Evolutionary conservation across 2,797 vertebrate genomes (phyloP).

Genomic region (Oreochromis mossambicus): DNA sequence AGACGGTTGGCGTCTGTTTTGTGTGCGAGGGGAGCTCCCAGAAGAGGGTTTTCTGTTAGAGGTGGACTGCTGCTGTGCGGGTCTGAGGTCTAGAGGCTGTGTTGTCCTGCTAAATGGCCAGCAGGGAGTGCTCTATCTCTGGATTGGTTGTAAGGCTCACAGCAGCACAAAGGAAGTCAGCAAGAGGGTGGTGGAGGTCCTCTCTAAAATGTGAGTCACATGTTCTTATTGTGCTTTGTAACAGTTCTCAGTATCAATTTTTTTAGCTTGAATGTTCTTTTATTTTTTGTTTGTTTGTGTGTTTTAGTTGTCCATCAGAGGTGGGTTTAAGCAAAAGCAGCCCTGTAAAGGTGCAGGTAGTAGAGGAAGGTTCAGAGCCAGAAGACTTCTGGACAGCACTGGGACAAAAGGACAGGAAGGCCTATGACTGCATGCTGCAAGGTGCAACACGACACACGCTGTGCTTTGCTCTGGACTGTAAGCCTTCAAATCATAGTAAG

Average conservation of each 20-base stretch:
- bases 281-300: neutral
- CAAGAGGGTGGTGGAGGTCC: constrained; percentile 63
- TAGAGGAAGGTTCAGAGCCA: constrained; percentile 79
- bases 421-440: constrained; percentile 84
- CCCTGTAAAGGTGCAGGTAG: constrained; percentile 54
- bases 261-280: neutral
- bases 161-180: constrained; percentile 65
- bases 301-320: constrained; percentile 70
- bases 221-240: neutral
- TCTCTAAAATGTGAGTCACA: constrained; percentile 66
- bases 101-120: constrained; percentile 70
- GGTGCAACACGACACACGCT: constrained; percentile 42
- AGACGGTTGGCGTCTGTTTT: constrained; percentile 72
- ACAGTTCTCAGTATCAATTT: neutral
- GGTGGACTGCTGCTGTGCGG: constrained; percentile 67
- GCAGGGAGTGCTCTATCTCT: constrained; percentile 71
- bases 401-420: constrained; percentile 76
- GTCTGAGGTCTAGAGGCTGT: constrained; percentile 76
- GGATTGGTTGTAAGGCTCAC: constrained; percentile 78
- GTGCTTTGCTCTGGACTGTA: neutral
- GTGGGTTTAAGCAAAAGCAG: constrained; percentile 59
- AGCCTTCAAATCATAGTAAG: neutral
- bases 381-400: constrained; percentile 77
- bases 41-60: constrained; percentile 75
- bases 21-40: constrained; percentile 73